Conservation (phyloP, 2,888 invertebrate genomes). For the Ferrisia virgata region DNA sequence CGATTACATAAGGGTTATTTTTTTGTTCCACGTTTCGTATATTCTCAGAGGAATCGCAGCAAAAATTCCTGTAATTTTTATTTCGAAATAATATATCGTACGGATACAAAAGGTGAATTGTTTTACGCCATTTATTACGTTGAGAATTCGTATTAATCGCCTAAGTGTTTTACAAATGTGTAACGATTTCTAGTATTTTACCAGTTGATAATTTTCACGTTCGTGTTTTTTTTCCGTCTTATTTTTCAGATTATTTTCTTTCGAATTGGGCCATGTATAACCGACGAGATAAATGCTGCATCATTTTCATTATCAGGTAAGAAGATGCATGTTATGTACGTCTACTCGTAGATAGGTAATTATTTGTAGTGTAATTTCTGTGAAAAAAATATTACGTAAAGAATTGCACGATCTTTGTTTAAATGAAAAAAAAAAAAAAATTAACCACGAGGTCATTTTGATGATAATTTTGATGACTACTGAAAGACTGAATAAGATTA, state of each 20-base stretch:
- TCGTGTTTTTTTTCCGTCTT: not conserved
- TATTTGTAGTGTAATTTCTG: not conserved
- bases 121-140: not conserved
- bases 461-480: not conserved
- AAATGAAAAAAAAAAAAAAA: not conserved
- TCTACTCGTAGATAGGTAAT: not conserved
- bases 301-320: not conserved
- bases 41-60: not conserved
- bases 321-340: not conserved
- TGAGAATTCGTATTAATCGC: not conserved
- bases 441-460: not conserved
- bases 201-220: not conserved
- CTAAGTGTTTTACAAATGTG: not conserved
- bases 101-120: not conserved
- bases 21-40: not conserved
- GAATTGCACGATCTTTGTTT: not conserved
- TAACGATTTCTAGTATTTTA: not conserved
- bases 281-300: not conserved
- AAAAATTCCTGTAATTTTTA: not conserved
- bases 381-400: not conserved
- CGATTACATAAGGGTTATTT: not conserved
- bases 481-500: not conserved
- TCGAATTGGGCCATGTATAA: not conserved
- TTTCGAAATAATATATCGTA: not conserved
- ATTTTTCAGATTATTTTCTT: not conserved